phyloP scores from a whole-genome alignment of 1,140 invertebrate genomes.

The Hycleus cichorii region DNA sequence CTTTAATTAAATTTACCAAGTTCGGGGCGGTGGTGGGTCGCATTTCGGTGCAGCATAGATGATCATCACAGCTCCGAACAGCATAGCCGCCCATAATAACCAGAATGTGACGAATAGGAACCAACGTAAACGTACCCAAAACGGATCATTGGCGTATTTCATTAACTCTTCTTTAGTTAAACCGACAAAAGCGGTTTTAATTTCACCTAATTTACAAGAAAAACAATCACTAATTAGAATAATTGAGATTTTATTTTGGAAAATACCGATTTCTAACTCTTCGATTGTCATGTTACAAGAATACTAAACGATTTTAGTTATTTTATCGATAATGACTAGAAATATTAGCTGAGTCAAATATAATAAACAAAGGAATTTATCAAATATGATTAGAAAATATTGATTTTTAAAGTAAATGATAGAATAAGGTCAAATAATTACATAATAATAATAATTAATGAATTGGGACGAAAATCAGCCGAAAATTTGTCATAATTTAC shows the following conservation, averaged over 20 bases:
- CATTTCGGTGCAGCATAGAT: slow-evolving; percentile 81
- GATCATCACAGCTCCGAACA: slow-evolving; percentile 74
- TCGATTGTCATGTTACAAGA: not conserved
- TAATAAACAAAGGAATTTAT: too few relatives aligned
- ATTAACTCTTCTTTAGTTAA: slow-evolving; percentile 87
- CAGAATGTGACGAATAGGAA: slow-evolving; percentile 79
- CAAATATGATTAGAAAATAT: too few relatives aligned
- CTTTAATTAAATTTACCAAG: slow-evolving; percentile 47
- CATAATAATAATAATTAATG: too few relatives aligned
- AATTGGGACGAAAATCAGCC: too few relatives aligned
- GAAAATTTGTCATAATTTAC: too few relatives aligned
- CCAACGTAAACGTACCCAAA: slow-evolving; percentile 82
- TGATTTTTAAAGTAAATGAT: too few relatives aligned
- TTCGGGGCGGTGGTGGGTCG: slow-evolving; percentile 54
- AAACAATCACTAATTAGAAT: not conserved
- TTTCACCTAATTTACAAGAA: slow-evolving; percentile 25
- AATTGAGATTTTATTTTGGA: not conserved
- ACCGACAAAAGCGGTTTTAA: slow-evolving; percentile 58
- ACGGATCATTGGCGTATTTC: slow-evolving; percentile 87
- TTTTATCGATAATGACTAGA: not conserved
- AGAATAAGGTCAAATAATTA: too few relatives aligned
- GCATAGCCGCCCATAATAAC: slow-evolving; percentile 78
- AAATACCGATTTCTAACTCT: not conserved
- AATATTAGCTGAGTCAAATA: too few relatives aligned
- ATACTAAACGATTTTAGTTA: not conserved